Conservation (phyloP, 2,888 invertebrate genomes). For the Chromoteleia sp. region DNA sequence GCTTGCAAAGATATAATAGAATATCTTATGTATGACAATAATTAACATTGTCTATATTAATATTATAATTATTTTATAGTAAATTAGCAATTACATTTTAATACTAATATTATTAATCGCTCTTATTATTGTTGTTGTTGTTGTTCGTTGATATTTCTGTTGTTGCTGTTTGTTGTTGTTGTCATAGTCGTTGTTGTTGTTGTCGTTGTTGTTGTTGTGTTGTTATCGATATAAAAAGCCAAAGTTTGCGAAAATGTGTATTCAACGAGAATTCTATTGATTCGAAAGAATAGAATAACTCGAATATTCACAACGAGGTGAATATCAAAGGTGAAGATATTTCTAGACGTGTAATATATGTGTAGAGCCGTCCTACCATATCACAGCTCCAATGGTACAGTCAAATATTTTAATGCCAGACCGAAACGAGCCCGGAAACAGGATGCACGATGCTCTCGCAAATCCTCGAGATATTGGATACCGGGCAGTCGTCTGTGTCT, state of each 20-base stretch:
- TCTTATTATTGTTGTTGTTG: too few relatives aligned
- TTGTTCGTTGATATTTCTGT: too few relatives aligned
- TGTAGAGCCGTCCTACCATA: conserved; percentile 59
- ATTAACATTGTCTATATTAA: conserved; percentile 3
- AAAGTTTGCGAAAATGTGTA: conserved; percentile 24
- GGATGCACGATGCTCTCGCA: conserved; percentile 75
- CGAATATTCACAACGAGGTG: conserved; percentile 43
- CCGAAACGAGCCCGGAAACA: conserved; percentile 74
- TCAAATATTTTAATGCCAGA: conserved; percentile 77
- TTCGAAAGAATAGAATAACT: conserved; percentile 30
- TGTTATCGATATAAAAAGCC: too few relatives aligned
- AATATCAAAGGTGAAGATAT: conserved; percentile 66
- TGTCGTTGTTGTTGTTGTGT: too few relatives aligned
- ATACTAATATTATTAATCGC: too few relatives aligned
- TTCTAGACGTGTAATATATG: conserved; percentile 64
- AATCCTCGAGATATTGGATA: conserved; percentile 77
- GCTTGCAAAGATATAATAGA: background rate
- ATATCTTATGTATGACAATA: background rate
- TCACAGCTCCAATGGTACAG: conserved; percentile 68
- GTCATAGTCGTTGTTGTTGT: too few relatives aligned
- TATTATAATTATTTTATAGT: background rate
- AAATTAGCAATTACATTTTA: too few relatives aligned
- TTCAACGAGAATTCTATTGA: conserved; percentile 31
- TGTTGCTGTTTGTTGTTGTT: too few relatives aligned
- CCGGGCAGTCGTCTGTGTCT: conserved; percentile 67